These are phyloP conservation scores for Stegodyphus dumicola DNA, from an alignment of 1,140 invertebrate genomes.

Conservation along the genomic window DNA sequence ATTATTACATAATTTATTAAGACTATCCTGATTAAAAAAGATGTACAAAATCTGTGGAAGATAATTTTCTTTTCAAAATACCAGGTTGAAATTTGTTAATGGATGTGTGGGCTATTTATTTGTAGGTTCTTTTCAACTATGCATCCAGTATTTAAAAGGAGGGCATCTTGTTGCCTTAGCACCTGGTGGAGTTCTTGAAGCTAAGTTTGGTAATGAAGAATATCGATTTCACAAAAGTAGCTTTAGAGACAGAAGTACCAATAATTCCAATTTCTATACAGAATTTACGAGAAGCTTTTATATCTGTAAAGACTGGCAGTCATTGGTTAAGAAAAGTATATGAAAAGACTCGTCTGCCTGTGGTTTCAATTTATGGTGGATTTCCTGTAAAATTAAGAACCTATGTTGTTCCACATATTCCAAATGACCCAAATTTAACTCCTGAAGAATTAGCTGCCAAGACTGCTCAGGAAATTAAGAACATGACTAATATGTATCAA, in stretches of 20 bases:
- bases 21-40: constrained; percentile 83
- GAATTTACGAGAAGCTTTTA: constrained; percentile 88
- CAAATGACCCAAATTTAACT: too few species aligned
- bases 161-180: constrained; percentile 93
- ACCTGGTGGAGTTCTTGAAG: constrained; percentile 88
- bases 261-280: constrained; percentile 67
- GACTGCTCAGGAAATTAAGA: constrained; percentile 79
- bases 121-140: constrained; percentile 92
- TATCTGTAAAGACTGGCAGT: constrained; percentile 67
- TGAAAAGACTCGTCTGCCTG: constrained; percentile 85
- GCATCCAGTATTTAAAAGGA: constrained; percentile 84
- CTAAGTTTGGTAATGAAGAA: constrained; percentile 76
- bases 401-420: too few species aligned
- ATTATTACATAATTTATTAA: constrained; percentile 94
- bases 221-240: constrained; percentile 98
- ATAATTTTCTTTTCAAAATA: constrained; percentile 94
- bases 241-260: constrained; percentile 91
- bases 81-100: constrained; percentile 76
- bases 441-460: constrained; percentile 65
- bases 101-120: constrained; percentile 80
- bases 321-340: constrained; percentile 73
- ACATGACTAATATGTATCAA: constrained; percentile 84
- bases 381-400: constrained; percentile 93
- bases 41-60: constrained; percentile 90
- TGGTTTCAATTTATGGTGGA: constrained; percentile 95